These are phyloP conservation scores for Drosophila funebris DNA, from an alignment of 1,140 invertebrate genomes.

Conservation along the genomic window DNA sequence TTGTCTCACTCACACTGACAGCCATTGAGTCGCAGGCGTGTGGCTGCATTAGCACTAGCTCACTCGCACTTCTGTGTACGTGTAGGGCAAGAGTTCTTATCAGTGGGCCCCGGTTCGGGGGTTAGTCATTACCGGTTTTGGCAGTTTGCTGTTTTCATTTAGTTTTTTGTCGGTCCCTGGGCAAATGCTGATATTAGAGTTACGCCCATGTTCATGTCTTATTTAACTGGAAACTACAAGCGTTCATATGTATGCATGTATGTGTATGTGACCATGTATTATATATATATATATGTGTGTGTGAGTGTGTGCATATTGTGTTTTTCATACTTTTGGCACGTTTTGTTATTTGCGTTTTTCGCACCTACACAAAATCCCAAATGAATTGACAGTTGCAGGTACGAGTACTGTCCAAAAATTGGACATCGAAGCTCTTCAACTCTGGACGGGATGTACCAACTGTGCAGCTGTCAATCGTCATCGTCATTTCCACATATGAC, in stretches of 20 bases:
- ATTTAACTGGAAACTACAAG: conserved; percentile 43
- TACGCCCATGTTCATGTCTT: conserved; percentile 75
- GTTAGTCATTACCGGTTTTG: conserved; percentile 80
- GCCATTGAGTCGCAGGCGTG: not conserved
- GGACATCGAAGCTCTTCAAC: conserved; percentile 22
- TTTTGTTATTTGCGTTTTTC: conserved; percentile 70
- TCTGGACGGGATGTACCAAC: conserved; percentile 38
- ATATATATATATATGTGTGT: not conserved
- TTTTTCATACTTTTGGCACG: conserved; percentile 59
- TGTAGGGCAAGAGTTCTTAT: conserved; percentile 39
- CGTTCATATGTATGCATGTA: not conserved
- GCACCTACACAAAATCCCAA: conserved; percentile 71
- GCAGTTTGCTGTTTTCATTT: conserved; percentile 39
- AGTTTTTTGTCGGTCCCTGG: conserved; percentile 56
- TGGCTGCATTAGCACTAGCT: not conserved
- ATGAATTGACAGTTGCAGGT: conserved; percentile 67
- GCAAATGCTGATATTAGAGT: conserved; percentile 70
- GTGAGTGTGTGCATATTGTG: conserved; percentile 14
- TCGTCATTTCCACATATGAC: conserved; percentile 72
- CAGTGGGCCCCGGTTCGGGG: conserved; percentile 46
- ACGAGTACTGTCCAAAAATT: conserved; percentile 30
- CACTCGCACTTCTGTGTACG: conserved; percentile 4
- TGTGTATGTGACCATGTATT: not conserved
- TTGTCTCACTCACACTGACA: conserved; percentile 30
- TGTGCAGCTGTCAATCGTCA: conserved; percentile 79